These are phyloP conservation scores for Brevimyrus niger DNA, from an alignment of 2,113 vertebrate species.

Conservation along the genomic window DNA sequence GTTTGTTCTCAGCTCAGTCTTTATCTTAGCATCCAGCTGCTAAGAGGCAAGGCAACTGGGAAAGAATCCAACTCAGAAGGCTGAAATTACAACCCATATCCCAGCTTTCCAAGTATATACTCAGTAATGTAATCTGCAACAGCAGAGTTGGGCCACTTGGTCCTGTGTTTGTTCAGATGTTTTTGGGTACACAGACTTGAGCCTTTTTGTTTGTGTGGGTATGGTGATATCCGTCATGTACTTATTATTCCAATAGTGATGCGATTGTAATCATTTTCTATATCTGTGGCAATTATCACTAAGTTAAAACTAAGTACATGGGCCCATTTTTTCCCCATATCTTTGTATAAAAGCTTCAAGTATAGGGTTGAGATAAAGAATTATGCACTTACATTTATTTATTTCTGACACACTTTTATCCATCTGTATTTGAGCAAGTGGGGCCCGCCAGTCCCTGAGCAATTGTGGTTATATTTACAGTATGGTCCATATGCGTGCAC, in stretches of 20 bases:
- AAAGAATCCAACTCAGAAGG: not conserved
- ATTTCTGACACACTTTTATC: not conserved
- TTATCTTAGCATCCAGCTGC: not conserved
- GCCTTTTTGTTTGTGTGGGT: conserved; percentile 42
- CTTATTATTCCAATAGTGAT: not conserved
- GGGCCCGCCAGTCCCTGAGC: not conserved
- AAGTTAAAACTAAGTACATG: not conserved
- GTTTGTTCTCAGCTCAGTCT: not conserved
- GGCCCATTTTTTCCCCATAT: not conserved
- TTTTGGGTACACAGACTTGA: not conserved
- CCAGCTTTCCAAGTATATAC: not conserved
- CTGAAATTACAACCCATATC: not conserved
- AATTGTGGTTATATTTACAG: not conserved
- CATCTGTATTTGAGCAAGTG: not conserved
- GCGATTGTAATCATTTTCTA: not conserved
- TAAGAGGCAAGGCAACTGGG: not conserved
- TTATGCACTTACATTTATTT: not conserved
- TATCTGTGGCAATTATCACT: not conserved
- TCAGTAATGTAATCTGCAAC: not conserved
- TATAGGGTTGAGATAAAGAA: not conserved
- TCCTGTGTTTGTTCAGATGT: conserved; percentile 1
- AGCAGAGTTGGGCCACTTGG: not conserved
- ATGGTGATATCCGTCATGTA: conserved; percentile 30
- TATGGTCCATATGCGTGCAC: not conserved
- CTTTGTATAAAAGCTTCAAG: not conserved